Evolutionary conservation across 2,888 invertebrate genomes (phyloP), one percentile per base, ranked within the genome.

Genomic region (Craniophora ligustri): DNA sequence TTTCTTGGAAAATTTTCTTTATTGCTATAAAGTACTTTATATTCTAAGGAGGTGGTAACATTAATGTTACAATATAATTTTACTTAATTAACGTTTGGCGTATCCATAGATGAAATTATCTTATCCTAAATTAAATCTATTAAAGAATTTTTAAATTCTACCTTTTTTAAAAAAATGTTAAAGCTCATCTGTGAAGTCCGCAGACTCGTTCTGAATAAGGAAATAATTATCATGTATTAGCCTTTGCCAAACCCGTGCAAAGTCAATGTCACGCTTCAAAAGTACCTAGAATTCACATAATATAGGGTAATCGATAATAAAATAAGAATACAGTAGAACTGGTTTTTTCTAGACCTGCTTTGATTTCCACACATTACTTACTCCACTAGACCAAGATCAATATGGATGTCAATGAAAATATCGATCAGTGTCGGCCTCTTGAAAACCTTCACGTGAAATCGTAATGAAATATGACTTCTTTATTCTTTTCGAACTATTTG

Each of bases 351-450:
- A 67, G 68, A 15, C 3, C 15, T 8, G 10, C 15, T 15, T 16
- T 3, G 8, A 11, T 41, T 23, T 61, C 61, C 28, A 45, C 11
- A 11, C 30, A 38, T 47, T 62, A 8, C n/a, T 45, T 31, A 45
- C 40, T 62, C 41, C 23, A 40, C 21, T n/a, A 32, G 68, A 49
- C 67, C 63, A 67, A 63, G 62, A 62, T 62, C 62, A 62, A 62
- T 67, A 67, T 53, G 15, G 36, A 34, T 34, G 40, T 39, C 54
- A 45, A 32, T 51, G 45, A 41, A 40, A 38, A 61, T 62, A 62
- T 62, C 68, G 68, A 62, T 36, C 68, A 32, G 30, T 32, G 28
- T 28, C 32, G 45, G 68, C 62, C 32, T 62, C 28, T 67, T 45
- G 32, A 38, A 32, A 62, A 14, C 75, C 67, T 74, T 74, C 53